phyloP scores from a whole-genome alignment of 2,113 vertebrate genomes.

The Probosciger aterrimus region DNA sequence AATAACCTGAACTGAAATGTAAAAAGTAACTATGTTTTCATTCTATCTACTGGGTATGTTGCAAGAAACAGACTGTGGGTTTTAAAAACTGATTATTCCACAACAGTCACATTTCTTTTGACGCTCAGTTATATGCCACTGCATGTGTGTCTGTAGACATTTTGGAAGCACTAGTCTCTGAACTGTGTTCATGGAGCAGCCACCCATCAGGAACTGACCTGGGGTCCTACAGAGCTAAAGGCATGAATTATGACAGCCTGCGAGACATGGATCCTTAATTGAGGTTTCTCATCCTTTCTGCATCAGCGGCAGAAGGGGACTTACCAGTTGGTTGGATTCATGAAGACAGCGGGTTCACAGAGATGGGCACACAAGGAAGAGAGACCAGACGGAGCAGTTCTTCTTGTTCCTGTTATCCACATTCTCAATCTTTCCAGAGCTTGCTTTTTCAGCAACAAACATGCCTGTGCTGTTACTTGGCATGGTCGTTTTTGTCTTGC shows the following conservation, averaged over 20 bases:
- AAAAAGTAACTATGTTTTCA: not conserved
- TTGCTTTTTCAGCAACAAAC: slow-evolving; percentile 8
- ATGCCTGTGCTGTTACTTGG: slow-evolving; percentile 8
- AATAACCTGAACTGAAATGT: not conserved
- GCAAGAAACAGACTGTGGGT: not conserved
- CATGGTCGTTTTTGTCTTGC: not conserved
- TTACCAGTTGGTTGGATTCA: not conserved
- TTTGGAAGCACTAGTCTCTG: not conserved
- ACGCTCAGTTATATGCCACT: not conserved
- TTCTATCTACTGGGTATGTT: not conserved
- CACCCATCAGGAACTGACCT: not conserved
- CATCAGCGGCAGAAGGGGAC: not conserved
- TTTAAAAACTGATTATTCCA: not conserved
- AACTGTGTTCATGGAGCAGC: not conserved
- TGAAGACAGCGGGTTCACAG: not conserved
- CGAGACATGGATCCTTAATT: not conserved
- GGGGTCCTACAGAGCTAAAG: not conserved
- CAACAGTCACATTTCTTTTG: not conserved
- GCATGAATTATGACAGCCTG: not conserved
- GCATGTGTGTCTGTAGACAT: not conserved
- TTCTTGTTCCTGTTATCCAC: slow-evolving; percentile 53
- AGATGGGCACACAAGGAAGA: not conserved
- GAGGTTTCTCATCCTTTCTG: not conserved
- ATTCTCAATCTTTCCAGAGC: not conserved
- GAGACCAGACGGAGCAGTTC: slow-evolving; percentile 55